Evolutionary conservation across 1,140 invertebrate species (phyloP).

Genomic region (Sinella curviseta): DNA sequence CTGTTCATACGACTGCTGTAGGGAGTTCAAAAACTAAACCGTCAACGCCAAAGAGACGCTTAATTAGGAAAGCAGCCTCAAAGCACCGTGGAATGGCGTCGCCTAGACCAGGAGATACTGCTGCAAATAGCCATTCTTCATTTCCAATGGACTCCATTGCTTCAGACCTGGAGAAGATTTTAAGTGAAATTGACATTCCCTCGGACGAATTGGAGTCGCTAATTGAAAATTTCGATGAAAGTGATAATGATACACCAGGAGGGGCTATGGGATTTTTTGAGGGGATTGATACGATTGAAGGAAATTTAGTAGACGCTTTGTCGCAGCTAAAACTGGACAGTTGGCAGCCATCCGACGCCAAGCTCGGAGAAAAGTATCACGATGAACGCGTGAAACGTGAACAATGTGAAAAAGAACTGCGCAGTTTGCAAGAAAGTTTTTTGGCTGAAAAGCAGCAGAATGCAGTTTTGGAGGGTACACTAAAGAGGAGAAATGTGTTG

Average conservation of each 20-base stretch:
- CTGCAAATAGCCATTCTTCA: not conserved
- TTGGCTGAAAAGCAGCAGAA: conserved; percentile 36
- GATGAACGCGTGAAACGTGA: conserved; percentile 43
- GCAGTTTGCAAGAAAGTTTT: conserved; percentile 33
- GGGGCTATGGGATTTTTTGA: not conserved
- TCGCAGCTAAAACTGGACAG: conserved; percentile 26
- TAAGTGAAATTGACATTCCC: conserved; percentile 31
- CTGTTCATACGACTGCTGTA: too few relatives aligned
- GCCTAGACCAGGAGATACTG: not conserved
- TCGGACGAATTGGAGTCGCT: conserved; percentile 40
- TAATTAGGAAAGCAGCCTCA: not conserved
- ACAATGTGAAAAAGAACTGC: conserved; percentile 44
- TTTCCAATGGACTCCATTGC: not conserved
- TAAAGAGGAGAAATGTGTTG: conserved; percentile 35
- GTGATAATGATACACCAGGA: not conserved
- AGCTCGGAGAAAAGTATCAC: conserved; percentile 42
- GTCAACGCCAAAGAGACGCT: not conserved
- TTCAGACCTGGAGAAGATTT: conserved; percentile 33
- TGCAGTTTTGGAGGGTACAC: conserved; percentile 37
- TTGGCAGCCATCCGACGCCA: conserved; percentile 32
- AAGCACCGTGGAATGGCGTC: not conserved
- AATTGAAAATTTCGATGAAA: conserved; percentile 32
- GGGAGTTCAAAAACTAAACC: not conserved
- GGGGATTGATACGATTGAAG: conserved; percentile 10
- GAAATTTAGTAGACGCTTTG: conserved; percentile 26